phyloP scores from a whole-genome alignment of 2,797 vertebrate species.

The Oreortyx pictus region DNA sequence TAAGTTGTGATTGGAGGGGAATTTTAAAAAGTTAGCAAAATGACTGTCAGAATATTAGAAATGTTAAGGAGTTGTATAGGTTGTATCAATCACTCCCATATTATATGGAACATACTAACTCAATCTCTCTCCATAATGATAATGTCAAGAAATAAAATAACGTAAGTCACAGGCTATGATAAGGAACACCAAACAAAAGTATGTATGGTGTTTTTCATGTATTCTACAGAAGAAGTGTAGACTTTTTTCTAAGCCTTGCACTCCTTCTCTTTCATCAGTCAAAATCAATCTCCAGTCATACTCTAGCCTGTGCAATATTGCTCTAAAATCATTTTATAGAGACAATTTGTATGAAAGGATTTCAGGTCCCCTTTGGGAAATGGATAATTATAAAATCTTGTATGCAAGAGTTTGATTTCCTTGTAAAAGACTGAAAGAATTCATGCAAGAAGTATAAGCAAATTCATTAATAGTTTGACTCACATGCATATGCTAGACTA shows the following conservation, averaged over 20 bases:
- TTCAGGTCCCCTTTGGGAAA: neutral
- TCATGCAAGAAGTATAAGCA: neutral
- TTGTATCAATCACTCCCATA: constrained; percentile 5
- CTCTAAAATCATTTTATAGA: neutral
- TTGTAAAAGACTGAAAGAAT: neutral
- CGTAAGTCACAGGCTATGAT: neutral
- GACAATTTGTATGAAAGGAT: neutral
- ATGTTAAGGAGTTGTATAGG: constrained; percentile 1
- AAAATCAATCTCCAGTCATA: neutral
- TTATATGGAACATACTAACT: neutral
- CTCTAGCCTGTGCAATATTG: neutral
- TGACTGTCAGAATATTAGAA: constrained; percentile 34
- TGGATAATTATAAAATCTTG: neutral
- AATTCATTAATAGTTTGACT: neutral
- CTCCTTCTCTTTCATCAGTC: neutral
- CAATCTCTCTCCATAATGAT: neutral
- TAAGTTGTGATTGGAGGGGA: neutral
- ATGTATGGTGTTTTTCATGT: neutral
- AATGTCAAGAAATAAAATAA: neutral
- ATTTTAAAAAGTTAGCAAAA: constrained; percentile 19
- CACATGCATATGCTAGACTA: neutral
- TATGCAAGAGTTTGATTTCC: neutral
- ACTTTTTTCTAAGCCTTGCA: neutral
- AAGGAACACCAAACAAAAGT: neutral
- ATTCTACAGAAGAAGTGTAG: neutral